Percentiles rank a stretch among this genome's conserved stretches.
These are phyloP conservation scores for Drosophila lacertosa DNA, from an alignment of 1,140 invertebrate genomes.

Conservation along the genomic window DNA sequence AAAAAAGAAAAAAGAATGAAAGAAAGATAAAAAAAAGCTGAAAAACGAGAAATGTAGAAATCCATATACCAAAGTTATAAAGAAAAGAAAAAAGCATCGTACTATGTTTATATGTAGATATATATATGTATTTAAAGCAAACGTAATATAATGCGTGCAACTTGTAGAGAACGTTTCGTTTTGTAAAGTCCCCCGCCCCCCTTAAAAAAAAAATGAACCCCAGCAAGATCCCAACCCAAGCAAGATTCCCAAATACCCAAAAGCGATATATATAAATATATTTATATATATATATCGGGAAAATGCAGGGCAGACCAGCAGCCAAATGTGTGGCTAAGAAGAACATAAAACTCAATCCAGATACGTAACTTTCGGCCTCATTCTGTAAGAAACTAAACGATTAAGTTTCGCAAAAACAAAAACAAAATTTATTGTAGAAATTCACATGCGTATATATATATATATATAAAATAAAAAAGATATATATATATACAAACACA, in stretches of 20 bases:
- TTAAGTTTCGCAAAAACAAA: slow-evolving; percentile 56
- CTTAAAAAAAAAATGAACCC: slow-evolving; percentile 45
- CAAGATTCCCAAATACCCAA: slow-evolving; percentile 16
- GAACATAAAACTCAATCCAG: slow-evolving; percentile 70
- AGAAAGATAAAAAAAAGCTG: neutral
- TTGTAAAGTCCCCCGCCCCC: slow-evolving; percentile 58
- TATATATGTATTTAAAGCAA: slow-evolving; percentile 60
- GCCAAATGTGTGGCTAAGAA: slow-evolving; percentile 33
- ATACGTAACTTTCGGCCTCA: slow-evolving; percentile 84
- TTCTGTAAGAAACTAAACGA: slow-evolving; percentile 80
- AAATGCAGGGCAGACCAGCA: slow-evolving; percentile 32
- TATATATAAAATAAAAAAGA: slow-evolving; percentile 16
- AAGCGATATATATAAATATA: slow-evolving; percentile 28
- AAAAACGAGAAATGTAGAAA: slow-evolving; percentile 61
- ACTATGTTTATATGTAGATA: slow-evolving; percentile 80
- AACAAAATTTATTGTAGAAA: slow-evolving; percentile 47
- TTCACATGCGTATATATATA: slow-evolving; percentile 40
- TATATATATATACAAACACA: slow-evolving; percentile 31
- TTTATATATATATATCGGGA: no score
- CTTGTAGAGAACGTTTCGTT: slow-evolving; percentile 73
- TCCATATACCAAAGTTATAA: slow-evolving; percentile 79
- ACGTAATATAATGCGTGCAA: slow-evolving; percentile 64
- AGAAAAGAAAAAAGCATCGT: slow-evolving; percentile 60
- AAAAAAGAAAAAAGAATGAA: neutral
- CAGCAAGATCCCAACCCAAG: slow-evolving; percentile 41